phyloP scores from a whole-genome alignment of 2,797 vertebrate genomes.

The Rachycentron canadum region DNA sequence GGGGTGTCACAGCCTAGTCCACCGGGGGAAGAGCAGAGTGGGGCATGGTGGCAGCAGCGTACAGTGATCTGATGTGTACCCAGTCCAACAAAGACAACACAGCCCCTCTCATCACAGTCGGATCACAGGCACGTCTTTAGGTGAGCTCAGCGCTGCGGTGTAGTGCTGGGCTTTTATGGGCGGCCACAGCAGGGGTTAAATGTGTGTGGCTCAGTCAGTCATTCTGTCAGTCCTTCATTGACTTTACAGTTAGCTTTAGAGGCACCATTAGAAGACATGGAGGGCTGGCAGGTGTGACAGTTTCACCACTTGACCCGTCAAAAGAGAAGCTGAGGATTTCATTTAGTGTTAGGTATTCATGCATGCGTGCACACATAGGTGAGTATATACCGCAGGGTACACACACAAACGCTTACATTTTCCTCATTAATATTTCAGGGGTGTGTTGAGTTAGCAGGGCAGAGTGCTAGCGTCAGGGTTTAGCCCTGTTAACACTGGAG shows the following conservation, averaged over 20 bases:
- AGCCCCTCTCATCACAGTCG: slow-evolving; percentile 73
- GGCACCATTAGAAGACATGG: slow-evolving; percentile 24
- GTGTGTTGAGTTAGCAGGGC: slow-evolving; percentile 72
- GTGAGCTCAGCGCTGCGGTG: slow-evolving; percentile 53
- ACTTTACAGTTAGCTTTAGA: slow-evolving; percentile 49
- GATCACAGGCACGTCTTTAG: slow-evolving; percentile 79
- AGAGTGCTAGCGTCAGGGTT: slow-evolving; percentile 78
- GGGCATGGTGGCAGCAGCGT: slow-evolving; percentile 53
- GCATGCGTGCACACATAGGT: slow-evolving; percentile 21
- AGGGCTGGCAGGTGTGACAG: slow-evolving; percentile 45
- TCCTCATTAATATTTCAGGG: slow-evolving; percentile 81
- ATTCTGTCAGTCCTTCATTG: slow-evolving; percentile 65
- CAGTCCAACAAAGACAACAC: slow-evolving; percentile 65
- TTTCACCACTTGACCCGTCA: slow-evolving; percentile 65
- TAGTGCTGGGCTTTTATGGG: slow-evolving; percentile 41
- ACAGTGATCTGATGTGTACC: slow-evolving; percentile 72
- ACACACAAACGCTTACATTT: slow-evolving; percentile 55
- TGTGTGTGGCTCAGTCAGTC: slow-evolving; percentile 78
- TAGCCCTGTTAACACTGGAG: slow-evolving; percentile 60
- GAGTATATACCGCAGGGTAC: slow-evolving; percentile 40
- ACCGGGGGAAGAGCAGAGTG: slow-evolving; percentile 61
- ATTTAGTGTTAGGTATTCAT: slow-evolving; percentile 16
- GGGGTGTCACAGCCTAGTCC: slow-evolving; percentile 49
- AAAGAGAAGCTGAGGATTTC: slow-evolving; percentile 45
- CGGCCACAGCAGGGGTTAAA: slow-evolving; percentile 67